Percentiles rank a stretch among this genome's conserved stretches.
Conservation (phyloP, 2,113 vertebrate species). For the Serilophus lunatus region DNA sequence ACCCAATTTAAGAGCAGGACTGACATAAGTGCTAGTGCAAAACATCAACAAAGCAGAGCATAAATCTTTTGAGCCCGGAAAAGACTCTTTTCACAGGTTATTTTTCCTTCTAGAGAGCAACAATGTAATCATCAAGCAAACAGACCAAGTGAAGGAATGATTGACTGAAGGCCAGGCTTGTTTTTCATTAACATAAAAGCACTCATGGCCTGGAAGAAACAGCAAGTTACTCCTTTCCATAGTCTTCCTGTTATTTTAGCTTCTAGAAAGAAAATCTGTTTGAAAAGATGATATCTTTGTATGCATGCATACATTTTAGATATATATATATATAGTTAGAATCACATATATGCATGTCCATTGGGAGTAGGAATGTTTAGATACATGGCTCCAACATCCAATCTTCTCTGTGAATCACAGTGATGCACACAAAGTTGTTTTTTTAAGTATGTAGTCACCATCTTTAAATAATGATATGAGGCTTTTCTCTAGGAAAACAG, state of each 20-base stretch:
- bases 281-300: background rate
- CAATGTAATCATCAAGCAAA: conserved; percentile 42
- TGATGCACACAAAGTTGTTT: background rate
- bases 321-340: background rate
- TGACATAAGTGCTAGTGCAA: conserved; percentile 25
- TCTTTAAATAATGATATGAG: background rate
- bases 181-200: background rate
- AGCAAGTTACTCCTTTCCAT: background rate
- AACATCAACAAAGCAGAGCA: conserved; percentile 16
- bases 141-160: background rate
- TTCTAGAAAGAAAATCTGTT: background rate
- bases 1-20: background rate
- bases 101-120: conserved; percentile 1
- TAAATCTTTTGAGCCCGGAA: conserved; percentile 34
- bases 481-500: background rate
- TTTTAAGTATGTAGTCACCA: background rate
- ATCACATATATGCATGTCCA: background rate
- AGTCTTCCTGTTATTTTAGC: conserved; percentile 17
- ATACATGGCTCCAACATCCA: background rate
- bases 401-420: background rate
- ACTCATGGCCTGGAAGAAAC: background rate
- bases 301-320: background rate
- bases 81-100: background rate
- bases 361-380: background rate
- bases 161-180: background rate